Conservation (phyloP, 2,888 invertebrate genomes). For the Scelioninae gen. 1 region DNA sequence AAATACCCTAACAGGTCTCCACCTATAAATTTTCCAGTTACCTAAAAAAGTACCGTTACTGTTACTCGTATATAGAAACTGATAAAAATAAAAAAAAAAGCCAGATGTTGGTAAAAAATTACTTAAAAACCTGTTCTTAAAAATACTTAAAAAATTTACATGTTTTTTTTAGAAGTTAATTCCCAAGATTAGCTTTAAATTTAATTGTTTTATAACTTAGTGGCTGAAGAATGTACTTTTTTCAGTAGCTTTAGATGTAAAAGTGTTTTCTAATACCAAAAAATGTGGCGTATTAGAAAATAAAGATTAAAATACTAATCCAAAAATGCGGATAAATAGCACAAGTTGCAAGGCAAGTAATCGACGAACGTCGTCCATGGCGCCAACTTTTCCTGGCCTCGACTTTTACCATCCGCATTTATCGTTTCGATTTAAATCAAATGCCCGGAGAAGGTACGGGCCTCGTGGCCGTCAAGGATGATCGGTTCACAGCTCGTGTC, state of each 20-base stretch:
- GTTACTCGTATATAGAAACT: conserved; percentile 1
- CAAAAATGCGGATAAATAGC: conserved; percentile 50
- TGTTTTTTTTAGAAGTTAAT: neutral
- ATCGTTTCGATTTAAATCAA: conserved; percentile 70
- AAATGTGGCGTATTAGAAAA: neutral
- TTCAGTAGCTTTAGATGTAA: too few relatives aligned
- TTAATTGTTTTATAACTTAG: too few relatives aligned
- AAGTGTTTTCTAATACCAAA: neutral
- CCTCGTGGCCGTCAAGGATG: conserved; percentile 80
- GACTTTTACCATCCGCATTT: conserved; percentile 71
- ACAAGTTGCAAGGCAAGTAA: conserved; percentile 24
- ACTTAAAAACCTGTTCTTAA: neutral
- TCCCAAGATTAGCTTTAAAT: too few relatives aligned
- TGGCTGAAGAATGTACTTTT: too few relatives aligned
- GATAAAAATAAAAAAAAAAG: conserved; percentile 11
- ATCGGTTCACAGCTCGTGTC: conserved; percentile 77
- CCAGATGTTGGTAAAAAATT: neutral
- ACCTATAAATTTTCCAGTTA: conserved; percentile 50
- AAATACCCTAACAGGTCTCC: conserved; percentile 44
- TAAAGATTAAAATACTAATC: conserved; percentile 17
- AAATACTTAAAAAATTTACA: neutral
- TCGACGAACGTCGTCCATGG: conserved; percentile 38
- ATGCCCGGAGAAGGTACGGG: conserved; percentile 71
- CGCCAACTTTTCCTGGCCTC: conserved; percentile 69
- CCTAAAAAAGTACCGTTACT: conserved; percentile 49